Evolutionary conservation across 2,888 invertebrate genomes (phyloP), one percentile per base, ranked within the genome.

Genomic region (Netelia inedita): DNA sequence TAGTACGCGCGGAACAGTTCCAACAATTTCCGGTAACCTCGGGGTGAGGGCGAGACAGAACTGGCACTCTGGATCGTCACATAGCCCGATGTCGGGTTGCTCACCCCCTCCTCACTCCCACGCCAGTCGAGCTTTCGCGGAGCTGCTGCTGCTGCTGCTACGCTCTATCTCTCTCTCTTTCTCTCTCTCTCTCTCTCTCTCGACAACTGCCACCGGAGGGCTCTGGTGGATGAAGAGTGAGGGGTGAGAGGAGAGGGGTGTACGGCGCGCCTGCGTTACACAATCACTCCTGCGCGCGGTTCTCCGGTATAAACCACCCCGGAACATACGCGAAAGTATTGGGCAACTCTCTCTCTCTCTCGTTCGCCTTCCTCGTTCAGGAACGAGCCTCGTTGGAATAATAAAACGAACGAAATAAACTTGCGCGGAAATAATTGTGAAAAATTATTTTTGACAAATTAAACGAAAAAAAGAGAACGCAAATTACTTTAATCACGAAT

Each of bases 261-360:
- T 88, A 87, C 88, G 89, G 66, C 88, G 91, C 90, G 91, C 91
- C 88, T 91, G 91, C 91, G 91, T 92, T 90, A 87, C 89, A 85
- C 85, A 85, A 82, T 85, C 85, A 89, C 89, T 91, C 89, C 88
- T 92, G 91, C 90, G 92, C 91, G 89, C 89, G 86, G 88, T 86
- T 87, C 41, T 16, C 73, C 46, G 11, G 35, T 46, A 28, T 23
- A n/a, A 65, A 72, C 41, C 35, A 75, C 71, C 72, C 63, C 81
- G 66, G 61, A 76, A 59, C 71, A 72, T 61, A 71, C 57, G 69
- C 46, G 73, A 79, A 69, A 78, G 57, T 74, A 73, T 78, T 46
- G 75, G 63, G 69, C 16, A 19, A 57, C 19, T 57, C 9, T 35
- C 14, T 28, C 28, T 28, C 35, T 68, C 50, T 50, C 59, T 28